phyloP scores from a whole-genome alignment of 2,888 invertebrate species.

The Cataglyphis livida region DNA sequence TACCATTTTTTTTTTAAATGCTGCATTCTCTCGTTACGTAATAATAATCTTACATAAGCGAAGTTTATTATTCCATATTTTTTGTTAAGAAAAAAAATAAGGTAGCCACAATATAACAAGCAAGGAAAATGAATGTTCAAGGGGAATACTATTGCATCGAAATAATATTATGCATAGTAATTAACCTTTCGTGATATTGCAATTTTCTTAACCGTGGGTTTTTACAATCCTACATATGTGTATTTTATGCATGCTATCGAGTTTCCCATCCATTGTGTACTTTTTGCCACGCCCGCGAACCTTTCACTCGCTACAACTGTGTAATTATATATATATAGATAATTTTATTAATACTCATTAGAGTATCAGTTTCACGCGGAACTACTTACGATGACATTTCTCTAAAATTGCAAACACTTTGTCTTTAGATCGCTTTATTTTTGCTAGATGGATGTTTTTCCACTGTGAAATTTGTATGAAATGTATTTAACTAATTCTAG shows the following conservation, averaged over 20 bases:
- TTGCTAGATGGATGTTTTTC: background rate
- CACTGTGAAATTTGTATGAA: no score
- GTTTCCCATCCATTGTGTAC: slow-evolving; percentile 72
- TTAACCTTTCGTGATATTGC: slow-evolving; percentile 70
- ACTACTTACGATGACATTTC: background rate
- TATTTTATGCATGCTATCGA: slow-evolving; percentile 67
- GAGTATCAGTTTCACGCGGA: background rate
- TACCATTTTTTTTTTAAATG: slow-evolving; percentile 2
- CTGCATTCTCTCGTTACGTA: background rate
- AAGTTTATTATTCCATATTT: slow-evolving; percentile 4
- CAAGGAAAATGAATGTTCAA: slow-evolving; percentile 39
- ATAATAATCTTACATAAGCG: slow-evolving; percentile 12
- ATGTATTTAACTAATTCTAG: background rate
- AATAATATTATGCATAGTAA: slow-evolving; percentile 65
- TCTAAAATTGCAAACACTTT: background rate
- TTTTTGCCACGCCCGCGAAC: slow-evolving; percentile 73
- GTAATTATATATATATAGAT: slow-evolving; percentile 61
- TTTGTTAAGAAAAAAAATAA: background rate
- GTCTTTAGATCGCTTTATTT: background rate
- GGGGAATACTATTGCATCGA: slow-evolving; percentile 64
- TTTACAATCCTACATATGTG: slow-evolving; percentile 63
- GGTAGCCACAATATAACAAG: slow-evolving; percentile 13
- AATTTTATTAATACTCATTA: slow-evolving; percentile 68
- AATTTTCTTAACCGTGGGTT: slow-evolving; percentile 70
- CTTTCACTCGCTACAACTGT: slow-evolving; percentile 66